Evolutionary conservation across 2,888 invertebrate species (phyloP).

Genomic region (Torymus aiolomorphi): DNA sequence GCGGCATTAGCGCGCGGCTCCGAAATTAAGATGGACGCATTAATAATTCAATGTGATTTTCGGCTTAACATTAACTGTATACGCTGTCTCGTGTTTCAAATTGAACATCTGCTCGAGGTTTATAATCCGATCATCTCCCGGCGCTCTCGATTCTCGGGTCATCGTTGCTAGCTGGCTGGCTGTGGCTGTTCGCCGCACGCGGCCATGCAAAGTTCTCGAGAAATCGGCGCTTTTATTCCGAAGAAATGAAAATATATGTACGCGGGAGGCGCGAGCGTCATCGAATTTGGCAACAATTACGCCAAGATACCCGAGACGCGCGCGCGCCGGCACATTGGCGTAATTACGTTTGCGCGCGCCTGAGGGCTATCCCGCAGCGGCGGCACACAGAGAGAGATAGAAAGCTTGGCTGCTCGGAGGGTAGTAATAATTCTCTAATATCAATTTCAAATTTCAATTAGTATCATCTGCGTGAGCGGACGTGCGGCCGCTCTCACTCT

Average conservation of each 20-base stretch:
- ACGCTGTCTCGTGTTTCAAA: constrained; percentile 56
- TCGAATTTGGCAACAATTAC: constrained; percentile 67
- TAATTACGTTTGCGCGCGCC: constrained; percentile 40
- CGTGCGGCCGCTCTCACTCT: constrained; percentile 64
- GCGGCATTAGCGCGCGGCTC: not conserved
- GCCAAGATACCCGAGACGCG: constrained; percentile 20
- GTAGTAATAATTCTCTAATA: constrained; percentile 76
- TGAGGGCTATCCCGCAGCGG: too few species aligned
- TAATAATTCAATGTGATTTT: constrained; percentile 51
- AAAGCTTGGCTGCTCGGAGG: constrained; percentile 55
- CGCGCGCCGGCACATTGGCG: not conserved
- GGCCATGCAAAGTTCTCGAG: not conserved
- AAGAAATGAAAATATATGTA: not conserved
- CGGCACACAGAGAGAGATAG: constrained; percentile 11
- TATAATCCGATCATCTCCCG: constrained; percentile 56
- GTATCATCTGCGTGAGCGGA: constrained; percentile 70
- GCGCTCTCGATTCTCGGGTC: constrained; percentile 18
- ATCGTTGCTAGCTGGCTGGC: constrained; percentile 46
- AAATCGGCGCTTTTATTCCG: not conserved
- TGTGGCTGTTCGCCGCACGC: constrained; percentile 15
- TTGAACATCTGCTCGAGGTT: constrained; percentile 59
- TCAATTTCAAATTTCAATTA: constrained; percentile 77
- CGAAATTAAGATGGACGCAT: constrained; percentile 46
- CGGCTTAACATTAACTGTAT: constrained; percentile 40
- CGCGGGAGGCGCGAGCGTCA: constrained; percentile 56